A percentile compares a stretch with the other conserved stretches of the same genome.
These are phyloP conservation scores for Calyptomena viridis DNA, from an alignment of 2,113 vertebrate genomes.

Conservation along the genomic window DNA sequence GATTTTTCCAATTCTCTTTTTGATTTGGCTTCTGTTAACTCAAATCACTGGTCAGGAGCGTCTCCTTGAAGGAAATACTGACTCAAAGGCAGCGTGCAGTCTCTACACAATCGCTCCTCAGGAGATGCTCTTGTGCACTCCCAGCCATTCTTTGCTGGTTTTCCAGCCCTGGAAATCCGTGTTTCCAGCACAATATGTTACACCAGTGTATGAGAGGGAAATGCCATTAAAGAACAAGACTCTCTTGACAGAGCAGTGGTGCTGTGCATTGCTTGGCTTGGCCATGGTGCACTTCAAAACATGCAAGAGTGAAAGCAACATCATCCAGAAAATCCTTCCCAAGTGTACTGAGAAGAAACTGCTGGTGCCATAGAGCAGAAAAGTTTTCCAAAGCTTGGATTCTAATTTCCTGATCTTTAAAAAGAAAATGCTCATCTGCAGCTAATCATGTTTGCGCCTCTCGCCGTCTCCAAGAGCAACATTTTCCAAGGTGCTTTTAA, in stretches of 20 bases:
- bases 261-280: background rate
- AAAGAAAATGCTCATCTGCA: background rate
- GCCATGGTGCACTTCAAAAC: background rate
- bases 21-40: background rate
- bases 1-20: background rate
- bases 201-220: background rate
- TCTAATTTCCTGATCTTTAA: background rate
- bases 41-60: background rate
- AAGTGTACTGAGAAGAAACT: background rate
- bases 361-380: background rate
- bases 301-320: background rate
- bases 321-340: background rate
- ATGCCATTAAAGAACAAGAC: background rate
- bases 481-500: slow-evolving; percentile 37
- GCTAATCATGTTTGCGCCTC: background rate
- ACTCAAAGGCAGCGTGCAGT: background rate
- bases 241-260: background rate
- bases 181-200: background rate
- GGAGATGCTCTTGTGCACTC: background rate
- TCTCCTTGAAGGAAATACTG: background rate
- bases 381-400: background rate
- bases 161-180: background rate
- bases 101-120: background rate
- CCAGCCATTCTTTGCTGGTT: background rate
- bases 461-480: slow-evolving; percentile 1